Percentiles rank a stretch among this genome's conserved stretches.
Evolutionary conservation across 2,113 vertebrate species (phyloP).

Genomic region (Pandion haliaetus): DNA sequence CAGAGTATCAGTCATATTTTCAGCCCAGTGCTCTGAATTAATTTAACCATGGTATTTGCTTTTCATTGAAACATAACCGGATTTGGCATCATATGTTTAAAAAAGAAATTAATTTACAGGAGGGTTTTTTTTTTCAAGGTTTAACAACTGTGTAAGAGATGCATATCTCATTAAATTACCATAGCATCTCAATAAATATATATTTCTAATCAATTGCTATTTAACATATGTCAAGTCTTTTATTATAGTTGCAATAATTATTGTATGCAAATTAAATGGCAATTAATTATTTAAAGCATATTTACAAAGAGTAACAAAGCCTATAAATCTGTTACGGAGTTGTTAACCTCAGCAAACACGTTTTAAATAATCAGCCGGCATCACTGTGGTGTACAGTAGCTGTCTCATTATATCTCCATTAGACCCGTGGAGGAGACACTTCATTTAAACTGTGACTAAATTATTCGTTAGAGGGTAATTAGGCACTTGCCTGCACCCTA

Average conservation of each 20-base stretch:
- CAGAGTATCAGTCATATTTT: neutral
- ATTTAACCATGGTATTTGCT: constrained; percentile 37
- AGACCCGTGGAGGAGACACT: constrained; percentile 25
- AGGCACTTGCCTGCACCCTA: neutral
- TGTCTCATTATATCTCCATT: constrained; percentile 65
- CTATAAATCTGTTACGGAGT: constrained; percentile 72
- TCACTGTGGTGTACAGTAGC: neutral
- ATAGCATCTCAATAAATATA: constrained; percentile 50
- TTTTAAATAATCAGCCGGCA: constrained; percentile 59
- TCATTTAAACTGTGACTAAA: constrained; percentile 51
- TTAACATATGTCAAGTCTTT: constrained; percentile 36
- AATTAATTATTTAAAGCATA: constrained; percentile 76
- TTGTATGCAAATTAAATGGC: constrained; percentile 27
- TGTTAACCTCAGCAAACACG: constrained; percentile 67
- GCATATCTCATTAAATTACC: constrained; percentile 60
- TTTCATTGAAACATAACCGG: constrained; percentile 53
- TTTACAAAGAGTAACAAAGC: constrained; percentile 70
- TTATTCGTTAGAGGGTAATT: constrained; percentile 31
- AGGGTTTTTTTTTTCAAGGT: neutral
- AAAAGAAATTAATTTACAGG: constrained; percentile 55
- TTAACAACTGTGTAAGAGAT: constrained; percentile 47
- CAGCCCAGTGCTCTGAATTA: constrained; percentile 20
- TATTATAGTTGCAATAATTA: constrained; percentile 41
- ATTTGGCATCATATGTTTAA: neutral
- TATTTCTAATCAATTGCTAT: constrained; percentile 66